A percentile compares a stretch with the other conserved stretches of the same genome.
phyloP scores from a whole-genome alignment of 2,113 vertebrate species.

The Phainopepla nitens region DNA sequence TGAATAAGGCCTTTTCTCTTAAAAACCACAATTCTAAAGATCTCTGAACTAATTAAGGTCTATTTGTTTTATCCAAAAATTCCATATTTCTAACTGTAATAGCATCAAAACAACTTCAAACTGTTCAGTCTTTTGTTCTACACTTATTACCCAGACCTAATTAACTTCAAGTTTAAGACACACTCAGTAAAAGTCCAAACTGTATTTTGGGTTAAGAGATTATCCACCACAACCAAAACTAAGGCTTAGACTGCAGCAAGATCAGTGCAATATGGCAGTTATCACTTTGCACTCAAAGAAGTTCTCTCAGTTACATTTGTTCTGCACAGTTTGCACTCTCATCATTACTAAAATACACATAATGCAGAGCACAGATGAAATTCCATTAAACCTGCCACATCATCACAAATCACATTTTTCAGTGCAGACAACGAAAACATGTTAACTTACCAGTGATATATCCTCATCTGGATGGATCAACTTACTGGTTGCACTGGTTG shows the following conservation, averaged over 20 bases:
- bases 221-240: not conserved
- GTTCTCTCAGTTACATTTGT: not conserved
- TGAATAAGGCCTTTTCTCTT: not conserved
- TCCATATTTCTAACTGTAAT: fast-evolving
- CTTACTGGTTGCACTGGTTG: slow-evolving; percentile 99
- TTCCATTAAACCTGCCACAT: not conserved
- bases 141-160: not conserved
- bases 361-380: not conserved
- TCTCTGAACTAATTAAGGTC: not conserved
- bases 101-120: not conserved
- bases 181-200: not conserved
- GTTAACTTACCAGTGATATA: slow-evolving; percentile 98
- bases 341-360: not conserved
- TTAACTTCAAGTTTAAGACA: not conserved
- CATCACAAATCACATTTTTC: not conserved
- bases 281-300: not conserved
- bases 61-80: not conserved
- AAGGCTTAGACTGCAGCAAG: not conserved
- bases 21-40: not conserved
- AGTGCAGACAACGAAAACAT: not conserved
- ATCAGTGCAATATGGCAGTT: not conserved
- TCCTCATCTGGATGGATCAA: slow-evolving; percentile 99
- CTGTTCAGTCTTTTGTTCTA: not conserved
- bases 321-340: not conserved
- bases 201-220: not conserved